A percentile compares a stretch with the other conserved stretches of the same genome.
These are phyloP conservation scores for Clunio marinus DNA, from an alignment of 2,888 invertebrate species.

Conservation along the genomic window DNA sequence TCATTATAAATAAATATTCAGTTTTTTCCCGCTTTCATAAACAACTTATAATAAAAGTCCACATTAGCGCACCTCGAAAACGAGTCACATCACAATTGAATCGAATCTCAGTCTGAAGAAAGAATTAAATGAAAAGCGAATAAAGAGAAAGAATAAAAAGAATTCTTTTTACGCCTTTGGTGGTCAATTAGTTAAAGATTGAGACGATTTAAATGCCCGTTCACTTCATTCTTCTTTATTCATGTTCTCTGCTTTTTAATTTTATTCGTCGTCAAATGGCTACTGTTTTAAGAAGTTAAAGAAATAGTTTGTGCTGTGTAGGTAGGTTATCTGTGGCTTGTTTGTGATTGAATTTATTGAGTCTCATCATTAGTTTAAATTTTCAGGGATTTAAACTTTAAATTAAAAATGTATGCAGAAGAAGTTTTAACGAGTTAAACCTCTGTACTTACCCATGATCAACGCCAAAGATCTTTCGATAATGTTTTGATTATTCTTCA, in stretches of 20 bases:
- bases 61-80: slow-evolving; percentile 27
- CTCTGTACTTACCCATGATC: too few relatives aligned
- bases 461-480: too few relatives aligned
- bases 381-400: background rate
- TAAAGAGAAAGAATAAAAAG: background rate
- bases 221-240: background rate
- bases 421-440: background rate
- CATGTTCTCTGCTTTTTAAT: background rate
- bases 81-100: background rate
- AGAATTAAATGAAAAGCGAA: slow-evolving; percentile 6
- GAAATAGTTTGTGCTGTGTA: background rate
- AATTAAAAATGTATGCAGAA: background rate
- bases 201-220: slow-evolving; percentile 1
- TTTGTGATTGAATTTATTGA: slow-evolving; percentile 7
- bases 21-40: background rate
- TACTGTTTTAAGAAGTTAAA: background rate
- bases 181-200: slow-evolving; percentile 31
- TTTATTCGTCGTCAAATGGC: slow-evolving; percentile 22
- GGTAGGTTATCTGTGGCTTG: slow-evolving; percentile 3
- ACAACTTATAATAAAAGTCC: slow-evolving; percentile 11
- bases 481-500: too few relatives aligned
- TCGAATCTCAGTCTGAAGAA: background rate
- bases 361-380: slow-evolving; percentile 9
- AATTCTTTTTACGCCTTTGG: slow-evolving; percentile 25
- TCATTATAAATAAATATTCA: background rate